These are phyloP conservation scores for Philypnodon macrostomus DNA, from an alignment of 2,797 vertebrate genomes.

Conservation along the genomic window DNA sequence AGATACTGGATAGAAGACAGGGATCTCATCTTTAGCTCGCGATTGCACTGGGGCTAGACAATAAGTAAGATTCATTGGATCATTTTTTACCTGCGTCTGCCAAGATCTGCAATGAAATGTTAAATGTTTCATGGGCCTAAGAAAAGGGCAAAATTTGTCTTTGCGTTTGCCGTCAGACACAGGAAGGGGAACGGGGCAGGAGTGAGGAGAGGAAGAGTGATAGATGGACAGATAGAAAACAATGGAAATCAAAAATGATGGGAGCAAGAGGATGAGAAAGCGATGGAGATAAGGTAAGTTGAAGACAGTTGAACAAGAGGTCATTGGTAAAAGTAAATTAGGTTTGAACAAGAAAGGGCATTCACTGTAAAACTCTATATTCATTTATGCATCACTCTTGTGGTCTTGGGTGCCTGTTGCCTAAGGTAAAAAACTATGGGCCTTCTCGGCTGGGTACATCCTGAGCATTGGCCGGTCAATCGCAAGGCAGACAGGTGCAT, in stretches of 20 bases:
- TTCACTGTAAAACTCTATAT: background rate
- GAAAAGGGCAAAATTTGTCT: slow-evolving; percentile 99
- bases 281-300: slow-evolving; percentile 15
- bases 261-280: slow-evolving; percentile 25
- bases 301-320: slow-evolving; percentile 11
- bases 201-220: slow-evolving; percentile 38
- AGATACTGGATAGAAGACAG: slow-evolving; percentile 72
- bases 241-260: slow-evolving; percentile 50
- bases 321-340: slow-evolving; percentile 15
- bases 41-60: slow-evolving; percentile 89
- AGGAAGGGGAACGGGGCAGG: slow-evolving; percentile 41
- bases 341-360: slow-evolving; percentile 7
- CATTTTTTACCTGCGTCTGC: slow-evolving; percentile 98
- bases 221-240: slow-evolving; percentile 52
- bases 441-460: too few species aligned
- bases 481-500: too few species aligned
- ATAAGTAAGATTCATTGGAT: slow-evolving; percentile 98
- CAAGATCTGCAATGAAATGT: slow-evolving; percentile 99
- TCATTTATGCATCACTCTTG: too few species aligned
- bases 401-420: too few species aligned
- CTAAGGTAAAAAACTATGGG: too few species aligned
- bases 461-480: too few species aligned
- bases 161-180: slow-evolving; percentile 89
- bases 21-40: slow-evolving; percentile 91
- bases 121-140: slow-evolving; percentile 99